Conservation (phyloP, 2,888 invertebrate species). For the Folsomia candida region DNA sequence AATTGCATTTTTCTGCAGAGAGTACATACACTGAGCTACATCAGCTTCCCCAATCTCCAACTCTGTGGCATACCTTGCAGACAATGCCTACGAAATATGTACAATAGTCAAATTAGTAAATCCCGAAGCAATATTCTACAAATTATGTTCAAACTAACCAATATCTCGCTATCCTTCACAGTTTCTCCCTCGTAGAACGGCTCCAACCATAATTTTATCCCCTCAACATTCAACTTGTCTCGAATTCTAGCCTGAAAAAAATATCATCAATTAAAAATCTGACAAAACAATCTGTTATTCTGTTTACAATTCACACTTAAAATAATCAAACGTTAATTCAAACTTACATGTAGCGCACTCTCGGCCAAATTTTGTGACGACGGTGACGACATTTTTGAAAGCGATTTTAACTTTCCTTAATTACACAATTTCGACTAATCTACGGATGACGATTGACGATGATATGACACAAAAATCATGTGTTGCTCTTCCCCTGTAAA, state of each 20-base stretch:
- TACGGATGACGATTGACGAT: too few species aligned
- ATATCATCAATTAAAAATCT: conserved; percentile 12
- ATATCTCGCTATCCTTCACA: conserved; percentile 56
- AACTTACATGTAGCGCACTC: conserved; percentile 18
- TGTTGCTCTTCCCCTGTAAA: too few species aligned
- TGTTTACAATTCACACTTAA: background rate
- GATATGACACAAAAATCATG: too few species aligned
- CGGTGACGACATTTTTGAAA: background rate
- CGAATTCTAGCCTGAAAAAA: conserved; percentile 55
- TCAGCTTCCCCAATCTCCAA: conserved; percentile 59
- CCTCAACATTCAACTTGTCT: conserved; percentile 65
- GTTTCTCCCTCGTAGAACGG: conserved; percentile 63
- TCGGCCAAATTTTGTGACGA: conserved; percentile 21
- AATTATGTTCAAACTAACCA: conserved; percentile 54
- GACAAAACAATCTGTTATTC: background rate
- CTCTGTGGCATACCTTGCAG: conserved; percentile 60
- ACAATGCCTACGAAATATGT: conserved; percentile 61
- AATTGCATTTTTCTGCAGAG: conserved; percentile 68
- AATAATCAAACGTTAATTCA: too few species aligned
- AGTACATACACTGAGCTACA: conserved; percentile 61
- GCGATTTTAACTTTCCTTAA: too few species aligned
- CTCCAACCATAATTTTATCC: conserved; percentile 72
- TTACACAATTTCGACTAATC: background rate
- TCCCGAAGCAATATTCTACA: conserved; percentile 50
- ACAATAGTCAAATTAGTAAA: background rate